phyloP scores from a whole-genome alignment of 2,888 invertebrate genomes.

The Leptopilina myrica region DNA sequence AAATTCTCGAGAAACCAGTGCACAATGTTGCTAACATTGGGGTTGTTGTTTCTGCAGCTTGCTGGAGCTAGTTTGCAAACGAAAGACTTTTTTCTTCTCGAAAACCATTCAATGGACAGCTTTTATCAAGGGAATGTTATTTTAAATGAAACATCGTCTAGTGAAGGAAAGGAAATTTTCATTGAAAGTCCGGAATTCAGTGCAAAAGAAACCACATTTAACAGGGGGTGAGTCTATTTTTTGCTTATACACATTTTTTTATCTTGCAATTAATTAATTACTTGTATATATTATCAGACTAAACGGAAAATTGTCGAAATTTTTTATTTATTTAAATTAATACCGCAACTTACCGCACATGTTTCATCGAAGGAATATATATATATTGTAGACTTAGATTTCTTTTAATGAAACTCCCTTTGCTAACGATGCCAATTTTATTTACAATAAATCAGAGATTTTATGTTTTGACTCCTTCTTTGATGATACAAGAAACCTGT shows the following conservation, averaged over 20 bases:
- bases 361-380: not conserved
- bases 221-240: conserved; percentile 22
- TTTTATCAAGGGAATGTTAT: conserved; percentile 1
- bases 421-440: conserved; percentile 8
- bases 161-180: conserved; percentile 19
- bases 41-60: conserved; percentile 49
- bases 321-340: not conserved
- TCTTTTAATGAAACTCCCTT: not conserved
- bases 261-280: no score
- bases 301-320: no score
- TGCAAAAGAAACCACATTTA: conserved; percentile 28
- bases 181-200: conserved; percentile 26
- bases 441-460: conserved; percentile 9
- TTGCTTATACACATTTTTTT: not conserved
- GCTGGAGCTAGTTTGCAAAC: conserved; percentile 50
- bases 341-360: not conserved
- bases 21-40: conserved; percentile 50
- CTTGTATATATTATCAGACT: no score
- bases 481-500: conserved; percentile 5
- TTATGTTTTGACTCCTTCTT: conserved; percentile 10
- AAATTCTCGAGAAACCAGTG: conserved; percentile 35
- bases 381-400: not conserved
- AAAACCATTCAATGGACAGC: conserved; percentile 26
- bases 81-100: conserved; percentile 11
- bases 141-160: conserved; percentile 18